Base-by-base conservation (phyloP, 2,888 invertebrate genomes). In the Tanypteryx hageni region DNA sequence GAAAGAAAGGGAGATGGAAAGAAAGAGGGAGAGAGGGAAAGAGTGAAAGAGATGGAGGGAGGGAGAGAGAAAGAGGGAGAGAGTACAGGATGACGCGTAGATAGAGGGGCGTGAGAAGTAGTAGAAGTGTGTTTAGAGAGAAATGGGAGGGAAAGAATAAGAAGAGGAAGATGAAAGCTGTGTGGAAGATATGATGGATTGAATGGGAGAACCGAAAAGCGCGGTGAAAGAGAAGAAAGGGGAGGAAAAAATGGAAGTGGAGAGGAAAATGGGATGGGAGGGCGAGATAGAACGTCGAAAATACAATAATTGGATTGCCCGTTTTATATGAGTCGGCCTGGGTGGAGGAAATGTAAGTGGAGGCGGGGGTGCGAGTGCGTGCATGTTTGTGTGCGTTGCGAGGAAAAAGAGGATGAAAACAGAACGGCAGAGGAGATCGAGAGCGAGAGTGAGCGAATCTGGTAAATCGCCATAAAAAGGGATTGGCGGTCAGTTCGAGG, bases 261-360 rank as follows among this genome's bases (percentile, higher is more conserved):
- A n/a, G 18, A 22, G 64, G 16, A 18, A 16, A 16, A 64, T 9
- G 18, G 68, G 68, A 68, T 18, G 68, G 11, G 22, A 68, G 11
- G 76, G 27, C 22, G 27, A 27, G 76, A 76, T 27, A 27, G 76
- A 76, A 7, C 22, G 76, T 76, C 76, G 76, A 22, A 10, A 76
- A 76, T 76, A 76, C 76, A 76, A 76, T 76, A 76, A 76, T 76
- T 76, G 76, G 76, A 76, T 76, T 76, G 76, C 27, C 76, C 27
- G 76, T 76, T 76, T 76, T 76, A 76, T 76, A 76, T 13, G 76
- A 76, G 76, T 22, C 68, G 18, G n/a, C 22, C 68, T 10, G 3
- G 22, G 68, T 68, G 68, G 68, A 68, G 64, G 44, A 44, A 44
- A 44, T 44, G 44, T 1, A 44, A 44, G 44, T 1, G 44, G 44